Evolutionary conservation across 2,888 invertebrate species (phyloP).

Genomic region (Caenorhabditis sp.): DNA sequence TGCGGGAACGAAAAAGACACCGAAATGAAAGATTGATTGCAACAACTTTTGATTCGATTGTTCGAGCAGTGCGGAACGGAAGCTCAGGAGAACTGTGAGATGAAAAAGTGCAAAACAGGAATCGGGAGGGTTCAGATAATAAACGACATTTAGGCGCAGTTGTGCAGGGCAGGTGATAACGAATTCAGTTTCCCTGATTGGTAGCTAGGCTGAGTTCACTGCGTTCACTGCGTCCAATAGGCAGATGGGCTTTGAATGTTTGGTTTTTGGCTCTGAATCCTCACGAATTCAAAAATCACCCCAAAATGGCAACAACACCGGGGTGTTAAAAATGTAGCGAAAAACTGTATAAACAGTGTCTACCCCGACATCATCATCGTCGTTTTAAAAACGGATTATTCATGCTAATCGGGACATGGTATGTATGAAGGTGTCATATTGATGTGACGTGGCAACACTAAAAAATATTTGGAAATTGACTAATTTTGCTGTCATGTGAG

Average conservation of each 20-base stretch:
- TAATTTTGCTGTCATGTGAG: constrained; percentile 7
- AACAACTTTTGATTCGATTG: constrained; percentile 3
- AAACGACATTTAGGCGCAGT: too few relatives aligned
- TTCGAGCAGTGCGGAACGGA: background rate
- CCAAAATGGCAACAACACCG: background rate
- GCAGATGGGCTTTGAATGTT: too few relatives aligned
- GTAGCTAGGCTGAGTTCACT: too few relatives aligned
- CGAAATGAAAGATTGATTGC: constrained; percentile 14
- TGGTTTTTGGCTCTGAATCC: too few relatives aligned
- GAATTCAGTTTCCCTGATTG: too few relatives aligned
- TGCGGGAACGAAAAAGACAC: constrained; percentile 9
- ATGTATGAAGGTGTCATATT: constrained; percentile 10
- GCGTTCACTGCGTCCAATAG: too few relatives aligned
- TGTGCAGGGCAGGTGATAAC: too few relatives aligned
- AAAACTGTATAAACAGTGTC: background rate
- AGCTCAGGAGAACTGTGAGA: too few relatives aligned
- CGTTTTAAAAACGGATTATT: constrained; percentile 25
- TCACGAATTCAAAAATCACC: too few relatives aligned
- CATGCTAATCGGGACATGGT: constrained; percentile 59
- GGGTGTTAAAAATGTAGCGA: background rate
- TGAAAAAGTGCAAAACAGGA: too few relatives aligned
- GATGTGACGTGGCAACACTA: constrained; percentile 8
- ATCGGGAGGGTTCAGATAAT: too few relatives aligned
- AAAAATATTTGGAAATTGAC: background rate
- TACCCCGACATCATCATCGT: too few relatives aligned